These are phyloP conservation scores for Nomada fabriciana DNA, from an alignment of 2,888 invertebrate genomes.

Conservation along the genomic window DNA sequence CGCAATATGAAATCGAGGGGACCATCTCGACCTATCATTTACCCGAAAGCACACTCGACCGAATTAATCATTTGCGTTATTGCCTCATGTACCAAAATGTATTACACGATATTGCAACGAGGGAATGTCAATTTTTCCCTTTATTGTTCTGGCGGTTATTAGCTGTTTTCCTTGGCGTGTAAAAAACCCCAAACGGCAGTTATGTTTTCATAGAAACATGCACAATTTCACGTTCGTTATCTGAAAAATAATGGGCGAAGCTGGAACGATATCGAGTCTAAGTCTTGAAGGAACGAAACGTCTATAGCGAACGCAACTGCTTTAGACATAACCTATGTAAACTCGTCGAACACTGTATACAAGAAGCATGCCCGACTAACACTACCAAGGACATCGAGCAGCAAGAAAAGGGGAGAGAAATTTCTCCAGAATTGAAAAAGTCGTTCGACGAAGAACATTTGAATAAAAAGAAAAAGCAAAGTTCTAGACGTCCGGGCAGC, in stretches of 20 bases:
- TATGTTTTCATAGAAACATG: no score
- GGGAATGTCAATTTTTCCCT: conserved; percentile 25
- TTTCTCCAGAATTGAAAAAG: background rate
- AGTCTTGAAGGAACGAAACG: background rate
- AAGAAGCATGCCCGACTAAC: background rate
- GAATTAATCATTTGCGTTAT: conserved; percentile 30
- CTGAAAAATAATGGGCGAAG: background rate
- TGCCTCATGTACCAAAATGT: conserved; percentile 10
- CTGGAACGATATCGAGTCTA: background rate
- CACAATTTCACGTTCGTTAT: background rate
- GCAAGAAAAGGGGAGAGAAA: background rate
- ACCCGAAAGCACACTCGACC: conserved; percentile 1
- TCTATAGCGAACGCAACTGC: background rate
- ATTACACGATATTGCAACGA: background rate
- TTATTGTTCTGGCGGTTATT: conserved; percentile 22
- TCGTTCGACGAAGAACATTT: conserved; percentile 33
- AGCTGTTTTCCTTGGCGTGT: background rate
- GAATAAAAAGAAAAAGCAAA: conserved; percentile 32
- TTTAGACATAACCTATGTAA: background rate
- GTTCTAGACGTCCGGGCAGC: conserved; percentile 34
- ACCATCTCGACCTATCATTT: conserved; percentile 31
- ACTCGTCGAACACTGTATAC: background rate
- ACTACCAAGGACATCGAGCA: background rate
- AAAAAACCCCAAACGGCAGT: no score
- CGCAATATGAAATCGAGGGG: conserved; percentile 10